Base-by-base conservation (phyloP, 2,113 vertebrate genomes). In the Upupa epops region DNA sequence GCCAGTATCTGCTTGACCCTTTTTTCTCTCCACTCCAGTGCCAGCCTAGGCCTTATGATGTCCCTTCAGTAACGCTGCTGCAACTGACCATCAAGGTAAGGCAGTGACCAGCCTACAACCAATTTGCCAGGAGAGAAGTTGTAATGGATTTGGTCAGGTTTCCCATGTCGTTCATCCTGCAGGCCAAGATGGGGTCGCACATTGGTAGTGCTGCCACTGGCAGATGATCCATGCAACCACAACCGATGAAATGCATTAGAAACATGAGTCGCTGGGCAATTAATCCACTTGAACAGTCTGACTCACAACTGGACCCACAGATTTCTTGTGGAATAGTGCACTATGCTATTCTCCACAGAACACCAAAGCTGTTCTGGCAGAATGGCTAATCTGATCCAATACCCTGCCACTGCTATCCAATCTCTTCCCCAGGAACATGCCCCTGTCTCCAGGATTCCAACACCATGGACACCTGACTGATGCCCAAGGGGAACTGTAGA, bases 201-300 rank as follows among this genome's bases (percentile, higher is more conserved):
- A 7, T 34, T 56, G 77, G 1, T 34, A 40, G 60, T 34, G 55
- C 65, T 85, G 64, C 79, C 65, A 22, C 46, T 32, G 52, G 56
- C 42, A 63, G 82, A 76, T 55, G 64, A 69, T 51, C 71, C 80
- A 51, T 5, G 26, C 70, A 74, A 18, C 56, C 69, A 17, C 88
- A 60, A 34, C 83, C 3, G 0, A 48, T 49, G 72, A 81, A 25
- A 73, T 48, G 54, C 86, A 58, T 61, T 49, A 81, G 63, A 79
- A 89, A 79, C 36, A 58, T 36, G 89, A 84, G 75, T 94, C 89
- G 87, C 17, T 55, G 59, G 58, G 49, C 58, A 81, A 55, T 86
- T 56, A 74, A 92, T 60, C 71, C 61, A 61, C 83, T 75, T 84
- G 21, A 12, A 46, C 17, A 55, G 40, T 49, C 84, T 90, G 91